Evolutionary conservation across 2,797 vertebrate species (phyloP), one percentile per base, ranked within the genome.

Genomic region (Schizopygopsis malacanthus): DNA sequence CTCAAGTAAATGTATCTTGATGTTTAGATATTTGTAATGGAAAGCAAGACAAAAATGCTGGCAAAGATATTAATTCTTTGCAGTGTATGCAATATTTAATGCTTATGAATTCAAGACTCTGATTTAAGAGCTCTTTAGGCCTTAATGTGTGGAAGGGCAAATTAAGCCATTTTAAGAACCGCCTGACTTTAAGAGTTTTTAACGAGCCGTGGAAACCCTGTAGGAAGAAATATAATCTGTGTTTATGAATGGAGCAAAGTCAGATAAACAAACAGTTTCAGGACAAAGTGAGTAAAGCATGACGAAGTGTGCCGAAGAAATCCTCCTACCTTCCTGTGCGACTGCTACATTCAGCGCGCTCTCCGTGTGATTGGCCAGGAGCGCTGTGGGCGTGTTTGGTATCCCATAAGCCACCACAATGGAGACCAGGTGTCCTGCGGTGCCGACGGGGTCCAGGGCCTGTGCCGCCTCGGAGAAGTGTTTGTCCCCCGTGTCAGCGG

Each of bases 361-460:
- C 87, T 95, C 88, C 94, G 96, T 94, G 91, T 95, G 95, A 93
- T 96, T 96, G 90, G 95, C 95, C 89, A 96, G 87, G 65, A 96
- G 93, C 22, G 95, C 95, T 0, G 88, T 93, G 77, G 96, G 95
- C 43, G 94, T 90, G 25, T 96, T 94, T 28, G 28, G 71, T 12
- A 95, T 90, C 6, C 96, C 95, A n/a, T 96, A 91, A 25, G 94
- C 91, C 22, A 93, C 93, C 72, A 94, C 94, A 41, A 95, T 94
- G 89, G 95, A 96, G 75, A 96, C 94, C 13, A 96, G 92, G 87
- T 96, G 95, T 15, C 95, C 95, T 0, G 95, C 95, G 11, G 95
- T 93, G 47, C 90, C 90, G 0, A 93, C 85, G 0, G 95, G 90
- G 85, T 96, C 94, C 4, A 95, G 93, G 76, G 7, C 82, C 7